phyloP scores from a whole-genome alignment of 2,113 vertebrate genomes.

The Hydropotes inermis region DNA sequence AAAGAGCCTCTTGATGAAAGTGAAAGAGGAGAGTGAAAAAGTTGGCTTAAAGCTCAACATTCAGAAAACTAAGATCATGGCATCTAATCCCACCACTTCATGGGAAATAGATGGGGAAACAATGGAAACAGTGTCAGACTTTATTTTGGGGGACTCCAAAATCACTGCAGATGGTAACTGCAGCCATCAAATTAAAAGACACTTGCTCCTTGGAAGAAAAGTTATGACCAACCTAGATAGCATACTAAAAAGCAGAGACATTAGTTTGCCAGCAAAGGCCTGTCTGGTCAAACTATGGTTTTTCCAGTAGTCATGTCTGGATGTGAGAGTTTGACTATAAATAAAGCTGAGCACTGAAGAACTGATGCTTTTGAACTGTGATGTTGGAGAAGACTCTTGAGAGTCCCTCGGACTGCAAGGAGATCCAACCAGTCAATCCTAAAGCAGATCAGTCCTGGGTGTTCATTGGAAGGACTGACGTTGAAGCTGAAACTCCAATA shows the following conservation, averaged over 20 bases:
- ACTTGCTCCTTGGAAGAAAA: not conserved
- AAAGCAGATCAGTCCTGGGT: not conserved
- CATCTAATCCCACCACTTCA: not conserved
- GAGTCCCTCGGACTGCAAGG: not conserved
- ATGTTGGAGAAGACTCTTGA: not conserved
- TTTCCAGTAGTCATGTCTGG: not conserved
- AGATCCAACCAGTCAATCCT: not conserved
- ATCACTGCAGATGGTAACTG: not conserved
- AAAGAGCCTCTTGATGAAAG: not conserved
- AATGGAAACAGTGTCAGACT: not conserved
- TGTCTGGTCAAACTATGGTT: not conserved
- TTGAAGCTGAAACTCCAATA: not conserved
- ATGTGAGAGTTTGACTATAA: not conserved
- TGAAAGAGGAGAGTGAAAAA: not conserved
- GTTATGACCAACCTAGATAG: not conserved
- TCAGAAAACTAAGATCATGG: not conserved
- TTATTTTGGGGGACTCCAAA: not conserved
- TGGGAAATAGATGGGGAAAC: not conserved
- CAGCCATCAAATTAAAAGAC: not conserved
- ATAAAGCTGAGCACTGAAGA: fast-evolving
- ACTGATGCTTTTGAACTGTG: not conserved
- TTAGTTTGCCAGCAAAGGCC: not conserved
- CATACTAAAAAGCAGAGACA: not conserved
- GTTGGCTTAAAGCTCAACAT: not conserved
- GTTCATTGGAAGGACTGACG: not conserved